These are phyloP conservation scores for Amiota mariae DNA, from an alignment of 2,888 invertebrate species.

Conservation along the genomic window DNA sequence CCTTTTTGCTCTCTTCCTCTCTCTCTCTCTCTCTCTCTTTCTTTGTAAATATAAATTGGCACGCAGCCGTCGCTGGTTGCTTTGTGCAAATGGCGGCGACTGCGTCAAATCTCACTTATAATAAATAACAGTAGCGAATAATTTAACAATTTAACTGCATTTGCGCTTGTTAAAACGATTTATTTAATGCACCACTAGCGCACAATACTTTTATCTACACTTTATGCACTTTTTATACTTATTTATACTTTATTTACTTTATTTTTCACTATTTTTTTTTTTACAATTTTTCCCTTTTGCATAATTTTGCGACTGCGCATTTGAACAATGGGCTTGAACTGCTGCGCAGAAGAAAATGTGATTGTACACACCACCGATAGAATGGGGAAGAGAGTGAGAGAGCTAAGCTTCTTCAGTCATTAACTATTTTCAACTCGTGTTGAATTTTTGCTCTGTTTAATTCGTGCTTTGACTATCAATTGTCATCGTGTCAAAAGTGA, in stretches of 20 bases:
- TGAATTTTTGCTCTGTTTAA: too few relatives aligned
- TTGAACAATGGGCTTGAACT: background rate
- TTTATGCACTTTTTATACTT: slow-evolving; percentile 1
- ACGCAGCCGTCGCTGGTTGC: slow-evolving; percentile 47
- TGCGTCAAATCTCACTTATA: background rate
- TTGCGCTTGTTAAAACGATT: slow-evolving; percentile 28
- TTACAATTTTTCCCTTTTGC: background rate
- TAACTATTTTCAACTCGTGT: too few relatives aligned
- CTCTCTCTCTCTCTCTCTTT: background rate
- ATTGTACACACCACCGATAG: too few relatives aligned
- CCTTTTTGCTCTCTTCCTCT: background rate
- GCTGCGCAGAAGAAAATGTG: background rate
- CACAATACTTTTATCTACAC: background rate
- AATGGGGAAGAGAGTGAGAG: too few relatives aligned
- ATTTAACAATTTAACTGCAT: slow-evolving; percentile 59
- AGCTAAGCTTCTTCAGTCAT: too few relatives aligned
- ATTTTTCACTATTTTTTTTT: too few relatives aligned
- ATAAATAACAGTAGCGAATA: slow-evolving; percentile 48
- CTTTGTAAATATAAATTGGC: slow-evolving; percentile 47
- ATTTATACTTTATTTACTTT: background rate
- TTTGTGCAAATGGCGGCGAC: background rate
- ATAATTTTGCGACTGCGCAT: background rate
- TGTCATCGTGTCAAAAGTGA: background rate
- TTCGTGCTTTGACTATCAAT: too few relatives aligned
- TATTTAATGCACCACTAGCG: too few relatives aligned